These are phyloP conservation scores for Ailurus styani DNA, from an alignment of 2,113 vertebrate species.

Conservation along the genomic window DNA sequence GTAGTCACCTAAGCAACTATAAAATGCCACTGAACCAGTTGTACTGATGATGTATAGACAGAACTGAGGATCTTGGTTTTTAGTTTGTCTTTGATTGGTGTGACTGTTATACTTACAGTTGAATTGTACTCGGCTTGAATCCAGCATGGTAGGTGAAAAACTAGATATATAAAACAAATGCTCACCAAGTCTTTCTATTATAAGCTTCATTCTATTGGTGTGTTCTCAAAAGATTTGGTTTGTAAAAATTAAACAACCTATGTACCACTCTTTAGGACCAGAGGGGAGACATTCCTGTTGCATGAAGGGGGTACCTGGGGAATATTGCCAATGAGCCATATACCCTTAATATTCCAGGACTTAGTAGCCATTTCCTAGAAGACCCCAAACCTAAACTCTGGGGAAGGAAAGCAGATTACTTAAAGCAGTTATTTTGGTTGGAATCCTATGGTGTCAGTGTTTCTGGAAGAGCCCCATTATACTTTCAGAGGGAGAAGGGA, in stretches of 20 bases:
- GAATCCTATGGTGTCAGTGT: not conserved
- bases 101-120: not conserved
- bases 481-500: not conserved
- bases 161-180: not conserved
- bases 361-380: not conserved
- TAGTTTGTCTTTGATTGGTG: not conserved
- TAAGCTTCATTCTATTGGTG: not conserved
- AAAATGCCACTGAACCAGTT: not conserved
- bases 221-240: not conserved
- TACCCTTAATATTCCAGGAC: not conserved
- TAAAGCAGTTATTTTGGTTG: not conserved
- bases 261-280: not conserved
- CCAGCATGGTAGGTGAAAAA: not conserved
- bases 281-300: not conserved
- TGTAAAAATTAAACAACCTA: not conserved
- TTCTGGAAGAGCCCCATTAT: not conserved
- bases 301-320: not conserved
- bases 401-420: not conserved
- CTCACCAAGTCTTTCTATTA: not conserved
- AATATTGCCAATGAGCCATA: not conserved
- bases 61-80: conserved; percentile 18
- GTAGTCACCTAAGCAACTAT: not conserved
- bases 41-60: not conserved
- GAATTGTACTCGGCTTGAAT: not conserved
- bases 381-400: not conserved